These are phyloP conservation scores for Eptesicus fuscus DNA, from an alignment of 2,113 vertebrate genomes.

Conservation along the genomic window DNA sequence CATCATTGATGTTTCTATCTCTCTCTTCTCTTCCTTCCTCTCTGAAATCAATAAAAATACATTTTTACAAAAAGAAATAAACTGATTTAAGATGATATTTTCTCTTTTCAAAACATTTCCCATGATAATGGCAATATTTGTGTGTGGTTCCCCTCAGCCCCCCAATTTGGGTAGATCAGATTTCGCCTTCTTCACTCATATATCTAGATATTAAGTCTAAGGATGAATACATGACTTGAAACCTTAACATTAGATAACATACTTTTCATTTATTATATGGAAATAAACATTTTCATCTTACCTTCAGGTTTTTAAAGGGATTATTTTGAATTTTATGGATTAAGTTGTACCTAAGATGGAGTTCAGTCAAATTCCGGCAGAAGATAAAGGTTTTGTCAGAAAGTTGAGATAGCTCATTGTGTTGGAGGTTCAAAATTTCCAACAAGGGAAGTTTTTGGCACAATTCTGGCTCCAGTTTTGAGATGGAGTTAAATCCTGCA, in stretches of 20 bases:
- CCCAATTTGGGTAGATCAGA: too few species aligned
- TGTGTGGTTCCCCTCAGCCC: too few species aligned
- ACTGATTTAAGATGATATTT: not conserved
- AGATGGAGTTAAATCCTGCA: conserved; percentile 87
- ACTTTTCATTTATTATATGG: not conserved
- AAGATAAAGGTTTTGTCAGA: conserved; percentile 79
- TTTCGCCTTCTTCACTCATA: not conserved
- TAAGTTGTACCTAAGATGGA: conserved; percentile 87
- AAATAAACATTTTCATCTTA: conserved; percentile 65
- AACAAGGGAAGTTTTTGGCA: conserved; percentile 85
- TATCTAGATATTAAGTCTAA: not conserved
- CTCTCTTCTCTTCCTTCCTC: too few species aligned
- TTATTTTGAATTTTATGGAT: conserved; percentile 82
- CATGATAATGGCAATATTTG: not conserved
- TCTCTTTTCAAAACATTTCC: not conserved
- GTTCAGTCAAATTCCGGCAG: conserved; percentile 81
- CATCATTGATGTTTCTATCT: too few species aligned
- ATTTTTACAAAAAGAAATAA: too few species aligned
- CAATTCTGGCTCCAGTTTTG: conserved; percentile 81
- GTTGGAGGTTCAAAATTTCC: conserved; percentile 83
- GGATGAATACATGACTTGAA: not conserved
- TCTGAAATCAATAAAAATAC: too few species aligned
- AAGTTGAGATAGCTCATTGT: conserved; percentile 86
- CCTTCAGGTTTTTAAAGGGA: conserved; percentile 85
- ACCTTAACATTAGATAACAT: not conserved